Evolutionary conservation across 2,888 invertebrate species (phyloP).

Genomic region (Malthinus seriepunctatus): DNA sequence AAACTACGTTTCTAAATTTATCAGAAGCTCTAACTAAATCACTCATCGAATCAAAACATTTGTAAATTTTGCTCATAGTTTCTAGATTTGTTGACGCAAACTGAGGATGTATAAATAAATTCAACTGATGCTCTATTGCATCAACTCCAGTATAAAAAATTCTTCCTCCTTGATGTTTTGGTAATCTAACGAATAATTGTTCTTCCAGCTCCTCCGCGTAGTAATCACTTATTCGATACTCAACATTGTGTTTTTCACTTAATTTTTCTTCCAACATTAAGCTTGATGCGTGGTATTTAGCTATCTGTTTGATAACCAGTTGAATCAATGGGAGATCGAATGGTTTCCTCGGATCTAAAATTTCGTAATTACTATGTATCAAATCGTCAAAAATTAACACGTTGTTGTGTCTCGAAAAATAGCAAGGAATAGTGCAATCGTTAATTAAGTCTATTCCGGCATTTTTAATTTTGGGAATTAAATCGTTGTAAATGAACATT

Average conservation of each 20-base stretch:
- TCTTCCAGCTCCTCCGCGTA: not conserved
- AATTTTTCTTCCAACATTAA: slow-evolving; percentile 48
- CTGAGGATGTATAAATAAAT: not conserved
- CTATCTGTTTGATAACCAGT: slow-evolving; percentile 43
- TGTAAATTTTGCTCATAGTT: not conserved
- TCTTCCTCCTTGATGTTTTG: not conserved
- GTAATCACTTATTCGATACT: not conserved
- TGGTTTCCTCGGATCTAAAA: slow-evolving; percentile 14
- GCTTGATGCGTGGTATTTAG: slow-evolving; percentile 48
- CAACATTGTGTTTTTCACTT: not conserved
- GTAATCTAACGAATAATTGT: not conserved
- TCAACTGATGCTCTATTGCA: not conserved
- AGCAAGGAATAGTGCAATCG: slow-evolving; percentile 25
- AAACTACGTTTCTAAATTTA: slow-evolving; percentile 48
- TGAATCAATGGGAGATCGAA: slow-evolving; percentile 24
- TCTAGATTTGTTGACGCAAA: not conserved
- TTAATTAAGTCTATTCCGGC: slow-evolving; percentile 2
- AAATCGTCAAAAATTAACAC: slow-evolving; percentile 53
- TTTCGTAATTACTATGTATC: not conserved
- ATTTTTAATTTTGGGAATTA: not conserved
- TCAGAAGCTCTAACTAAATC: slow-evolving; percentile 44
- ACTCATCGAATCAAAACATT: slow-evolving; percentile 7
- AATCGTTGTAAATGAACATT: not conserved
- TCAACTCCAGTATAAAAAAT: not conserved
- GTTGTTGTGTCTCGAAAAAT: slow-evolving; percentile 25